phyloP scores from a whole-genome alignment of 2,113 vertebrate species.

The Trematocara unimaculatum region DNA sequence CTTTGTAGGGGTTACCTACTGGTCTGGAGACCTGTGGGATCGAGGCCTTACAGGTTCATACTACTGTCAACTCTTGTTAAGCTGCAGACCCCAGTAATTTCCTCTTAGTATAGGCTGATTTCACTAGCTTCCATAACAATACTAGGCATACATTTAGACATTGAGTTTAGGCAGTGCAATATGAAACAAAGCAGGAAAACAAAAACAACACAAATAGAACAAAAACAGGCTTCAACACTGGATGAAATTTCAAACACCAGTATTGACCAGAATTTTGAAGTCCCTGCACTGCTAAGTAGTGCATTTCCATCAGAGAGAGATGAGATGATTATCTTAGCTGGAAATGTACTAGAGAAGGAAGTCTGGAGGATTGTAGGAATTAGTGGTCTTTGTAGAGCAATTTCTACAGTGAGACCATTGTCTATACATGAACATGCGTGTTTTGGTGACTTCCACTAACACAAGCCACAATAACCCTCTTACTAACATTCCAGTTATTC shows the following conservation, averaged over 20 bases:
- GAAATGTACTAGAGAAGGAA: conserved; percentile 13
- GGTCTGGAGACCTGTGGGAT: neutral
- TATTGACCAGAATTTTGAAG: neutral
- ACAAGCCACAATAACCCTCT: conserved; percentile 8
- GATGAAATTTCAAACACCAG: neutral
- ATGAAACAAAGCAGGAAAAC: neutral
- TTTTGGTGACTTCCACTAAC: neutral
- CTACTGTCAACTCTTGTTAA: neutral
- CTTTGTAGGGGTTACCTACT: neutral
- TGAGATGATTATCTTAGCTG: neutral
- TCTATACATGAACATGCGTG: neutral
- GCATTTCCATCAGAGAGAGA: neutral
- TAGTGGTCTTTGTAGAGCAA: conserved; percentile 18
- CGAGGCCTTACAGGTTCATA: neutral
- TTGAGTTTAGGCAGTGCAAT: neutral
- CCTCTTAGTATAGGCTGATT: neutral
- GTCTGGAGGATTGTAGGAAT: conserved; percentile 25
- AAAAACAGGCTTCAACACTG: neutral
- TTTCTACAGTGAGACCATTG: neutral
- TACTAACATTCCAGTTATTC: conserved; percentile 19
- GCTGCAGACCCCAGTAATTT: neutral
- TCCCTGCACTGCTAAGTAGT: neutral
- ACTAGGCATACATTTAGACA: neutral
- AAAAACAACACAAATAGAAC: neutral
- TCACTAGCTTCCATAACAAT: neutral